A percentile compares a stretch with the other conserved stretches of the same genome.
phyloP scores from a whole-genome alignment of 2,888 invertebrate species.

The Uropetala carovei region DNA sequence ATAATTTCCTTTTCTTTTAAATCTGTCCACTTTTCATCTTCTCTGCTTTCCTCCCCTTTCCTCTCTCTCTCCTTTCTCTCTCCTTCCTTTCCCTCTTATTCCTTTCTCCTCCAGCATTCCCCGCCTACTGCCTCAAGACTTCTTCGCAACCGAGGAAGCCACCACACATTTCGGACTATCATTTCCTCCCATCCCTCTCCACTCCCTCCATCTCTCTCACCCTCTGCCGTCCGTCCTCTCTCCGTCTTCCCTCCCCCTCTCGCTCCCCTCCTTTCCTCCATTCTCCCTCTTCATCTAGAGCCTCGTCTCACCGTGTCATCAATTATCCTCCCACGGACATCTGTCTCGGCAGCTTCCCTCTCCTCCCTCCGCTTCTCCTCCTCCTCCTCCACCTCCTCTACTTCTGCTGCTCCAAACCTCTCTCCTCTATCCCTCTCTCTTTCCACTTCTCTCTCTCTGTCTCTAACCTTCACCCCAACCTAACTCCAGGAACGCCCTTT shows the following conservation, averaged over 20 bases:
- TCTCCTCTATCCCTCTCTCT: constrained; percentile 23
- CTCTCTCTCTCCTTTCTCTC: background rate
- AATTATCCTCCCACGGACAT: constrained; percentile 59
- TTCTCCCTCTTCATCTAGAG: constrained; percentile 39
- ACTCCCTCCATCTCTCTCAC: background rate
- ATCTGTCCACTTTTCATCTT: background rate
- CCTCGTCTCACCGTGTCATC: constrained; percentile 62
- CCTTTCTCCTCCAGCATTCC: background rate
- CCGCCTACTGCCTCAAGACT: background rate
- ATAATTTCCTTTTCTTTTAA: background rate
- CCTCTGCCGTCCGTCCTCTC: background rate
- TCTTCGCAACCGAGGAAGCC: background rate
- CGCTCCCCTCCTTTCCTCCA: background rate
- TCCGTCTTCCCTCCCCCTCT: background rate
- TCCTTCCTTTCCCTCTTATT: no score
- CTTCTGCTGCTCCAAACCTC: constrained; percentile 37
- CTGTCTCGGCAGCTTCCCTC: constrained; percentile 54
- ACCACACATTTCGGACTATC: background rate
- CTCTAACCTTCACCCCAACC: background rate
- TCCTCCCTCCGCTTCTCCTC: constrained; percentile 28
- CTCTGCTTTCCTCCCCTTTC: background rate
- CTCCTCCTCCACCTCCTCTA: constrained; percentile 9
- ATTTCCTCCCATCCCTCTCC: background rate
- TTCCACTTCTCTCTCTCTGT: background rate
- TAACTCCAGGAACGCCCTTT: background rate